Percentiles rank a stretch among this genome's conserved stretches.
phyloP scores from a whole-genome alignment of 2,888 invertebrate genomes.

The Omphaloscelis lunosa region DNA sequence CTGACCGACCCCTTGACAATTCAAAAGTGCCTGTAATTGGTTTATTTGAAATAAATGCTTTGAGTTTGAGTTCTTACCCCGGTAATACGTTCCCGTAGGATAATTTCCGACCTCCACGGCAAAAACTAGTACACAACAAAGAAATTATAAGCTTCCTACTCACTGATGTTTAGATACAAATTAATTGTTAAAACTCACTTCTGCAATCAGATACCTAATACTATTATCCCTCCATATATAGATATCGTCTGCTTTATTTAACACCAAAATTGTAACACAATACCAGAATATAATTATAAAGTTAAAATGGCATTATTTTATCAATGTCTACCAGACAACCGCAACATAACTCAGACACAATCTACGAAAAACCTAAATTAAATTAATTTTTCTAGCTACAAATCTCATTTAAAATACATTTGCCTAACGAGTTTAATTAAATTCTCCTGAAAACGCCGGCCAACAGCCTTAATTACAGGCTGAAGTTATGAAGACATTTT shows the following conservation, averaged over 20 bases:
- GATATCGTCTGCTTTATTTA: neutral
- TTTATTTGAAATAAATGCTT: too few relatives aligned
- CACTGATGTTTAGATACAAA: neutral
- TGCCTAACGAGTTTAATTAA: constrained; percentile 60
- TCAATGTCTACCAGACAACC: neutral
- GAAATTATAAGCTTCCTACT: neutral
- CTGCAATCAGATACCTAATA: neutral
- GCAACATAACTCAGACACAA: constrained; percentile 28
- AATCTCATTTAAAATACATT: constrained; percentile 52
- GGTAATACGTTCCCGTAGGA: too few relatives aligned
- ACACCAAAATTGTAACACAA: neutral
- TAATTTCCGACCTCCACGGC: too few relatives aligned
- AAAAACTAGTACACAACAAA: neutral
- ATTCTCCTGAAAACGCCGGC: constrained; percentile 47
- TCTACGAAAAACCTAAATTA: constrained; percentile 13
- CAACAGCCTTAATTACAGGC: constrained; percentile 49
- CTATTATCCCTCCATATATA: too few relatives aligned
- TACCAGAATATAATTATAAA: neutral
- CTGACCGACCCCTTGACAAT: too few relatives aligned
- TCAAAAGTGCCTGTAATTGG: too few relatives aligned
- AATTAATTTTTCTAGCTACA: constrained; percentile 32
- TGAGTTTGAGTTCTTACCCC: too few relatives aligned
- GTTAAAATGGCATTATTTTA: neutral
- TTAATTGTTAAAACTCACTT: neutral
- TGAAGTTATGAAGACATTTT: constrained; percentile 45